Base-by-base conservation (phyloP, 2,113 vertebrate genomes). In the Ictalurus punctatus region DNA sequence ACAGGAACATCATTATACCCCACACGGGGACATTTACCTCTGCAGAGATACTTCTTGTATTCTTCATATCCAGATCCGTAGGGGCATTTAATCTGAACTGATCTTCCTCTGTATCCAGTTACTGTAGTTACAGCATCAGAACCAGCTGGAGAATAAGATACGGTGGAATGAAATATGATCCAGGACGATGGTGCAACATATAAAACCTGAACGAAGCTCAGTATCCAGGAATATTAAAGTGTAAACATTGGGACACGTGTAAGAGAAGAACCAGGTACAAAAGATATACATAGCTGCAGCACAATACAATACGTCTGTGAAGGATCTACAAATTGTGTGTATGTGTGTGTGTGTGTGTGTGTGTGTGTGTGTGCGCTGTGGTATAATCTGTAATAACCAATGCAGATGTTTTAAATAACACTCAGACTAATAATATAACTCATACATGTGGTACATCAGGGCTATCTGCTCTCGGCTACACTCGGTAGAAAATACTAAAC, bases 11-110 rank as follows among this genome's bases (percentile, higher is more conserved):
- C 16, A 2, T 4, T 65, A 7, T 48, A 25, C 54, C 52, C 8
- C 89, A 14, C 1, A 16, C 48, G 37, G 91, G 58, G 19, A 84
- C 7, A 40, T 84, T 91, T 25, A 87, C 81, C 92, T 85, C 85
- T 93, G 85, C 94, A 94, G 92, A 95, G 92, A 88, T 88, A 93
- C 88, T 91, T 74, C 6, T 44, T 40, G 78, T 61, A 19, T 44
- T 44, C 14, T 21, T 90, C 74, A 14, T 91, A 80, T 85, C 27
- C 44, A 82, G 56, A 83, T 67, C 56, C 65, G 1, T 84, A 74
- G 6, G 71, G 88, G 67, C 94, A 94, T 69, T 52, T 90, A 88
- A 95, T 89, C 78, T 89, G 91, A 69, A 94, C 90, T 25, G 90
- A 79, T 69, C 87, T 91, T 59, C 93, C 94, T 84, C 87, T 87